phyloP scores from a whole-genome alignment of 2,797 vertebrate genomes.

The Dicrostonyx torquatus region DNA sequence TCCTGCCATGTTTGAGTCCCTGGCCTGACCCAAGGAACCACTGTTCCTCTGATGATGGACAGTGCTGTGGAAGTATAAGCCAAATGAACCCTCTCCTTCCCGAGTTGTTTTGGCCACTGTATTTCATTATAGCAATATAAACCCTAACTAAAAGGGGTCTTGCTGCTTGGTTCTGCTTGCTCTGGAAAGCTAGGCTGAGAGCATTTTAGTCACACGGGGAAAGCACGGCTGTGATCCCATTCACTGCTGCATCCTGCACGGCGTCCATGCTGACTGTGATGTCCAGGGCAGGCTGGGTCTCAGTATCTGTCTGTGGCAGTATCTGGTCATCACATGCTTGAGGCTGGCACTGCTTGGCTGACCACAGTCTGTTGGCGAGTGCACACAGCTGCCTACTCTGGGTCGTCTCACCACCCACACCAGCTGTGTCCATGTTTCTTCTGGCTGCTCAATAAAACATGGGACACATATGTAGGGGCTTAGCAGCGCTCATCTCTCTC shows the following conservation, averaged over 20 bases:
- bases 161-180: background rate
- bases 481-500: background rate
- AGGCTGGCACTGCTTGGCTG: background rate
- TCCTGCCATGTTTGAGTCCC: background rate
- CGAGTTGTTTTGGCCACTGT: background rate
- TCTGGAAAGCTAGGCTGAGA: background rate
- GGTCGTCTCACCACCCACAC: background rate
- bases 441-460: background rate
- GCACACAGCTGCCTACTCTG: background rate
- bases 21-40: background rate
- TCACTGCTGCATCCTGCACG: background rate
- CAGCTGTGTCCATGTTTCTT: slow-evolving; percentile 22
- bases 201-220: background rate
- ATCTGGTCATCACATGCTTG: background rate
- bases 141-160: background rate
- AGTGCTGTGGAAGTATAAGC: background rate
- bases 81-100: background rate
- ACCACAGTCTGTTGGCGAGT: background rate
- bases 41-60: background rate
- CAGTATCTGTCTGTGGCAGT: background rate
- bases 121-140: background rate
- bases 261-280: background rate
- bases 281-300: background rate
- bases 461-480: background rate
- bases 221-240: background rate